Percentiles rank a stretch among this genome's conserved stretches.
Evolutionary conservation across 2,113 vertebrate species (phyloP).

Genomic region (Larimichthys polyactis): DNA sequence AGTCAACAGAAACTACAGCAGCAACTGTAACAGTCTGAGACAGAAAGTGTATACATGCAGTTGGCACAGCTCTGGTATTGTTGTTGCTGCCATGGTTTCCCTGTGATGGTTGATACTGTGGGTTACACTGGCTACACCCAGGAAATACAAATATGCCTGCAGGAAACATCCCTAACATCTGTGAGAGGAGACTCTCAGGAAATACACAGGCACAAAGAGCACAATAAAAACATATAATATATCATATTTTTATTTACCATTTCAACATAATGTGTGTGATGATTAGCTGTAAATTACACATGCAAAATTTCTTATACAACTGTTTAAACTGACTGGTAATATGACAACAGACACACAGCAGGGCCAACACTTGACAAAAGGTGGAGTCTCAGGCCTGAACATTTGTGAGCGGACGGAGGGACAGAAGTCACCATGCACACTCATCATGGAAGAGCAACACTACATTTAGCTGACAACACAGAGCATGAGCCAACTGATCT

Average conservation of each 20-base stretch:
- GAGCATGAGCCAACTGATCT: slow-evolving; percentile 55
- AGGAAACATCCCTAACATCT: neutral
- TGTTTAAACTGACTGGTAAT: too few species aligned
- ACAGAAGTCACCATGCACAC: slow-evolving; percentile 30
- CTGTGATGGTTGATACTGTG: neutral
- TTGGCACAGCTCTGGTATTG: slow-evolving; percentile 23
- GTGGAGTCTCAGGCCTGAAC: neutral
- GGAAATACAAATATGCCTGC: neutral
- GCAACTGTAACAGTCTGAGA: neutral
- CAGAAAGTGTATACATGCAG: slow-evolving; percentile 1
- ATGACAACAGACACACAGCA: too few species aligned
- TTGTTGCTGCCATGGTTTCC: slow-evolving; percentile 28
- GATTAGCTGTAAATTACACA: too few species aligned
- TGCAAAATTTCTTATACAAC: too few species aligned
- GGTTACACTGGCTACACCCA: slow-evolving; percentile 2
- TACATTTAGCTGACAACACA: slow-evolving; percentile 57
- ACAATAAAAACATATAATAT: too few species aligned
- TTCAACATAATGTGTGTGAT: too few species aligned
- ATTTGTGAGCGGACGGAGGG: neutral
- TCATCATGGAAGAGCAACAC: slow-evolving; percentile 46
- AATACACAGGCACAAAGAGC: neutral
- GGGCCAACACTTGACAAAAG: too few species aligned
- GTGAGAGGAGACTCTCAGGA: neutral
- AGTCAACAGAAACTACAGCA: neutral
- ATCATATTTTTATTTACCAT: too few species aligned